These are phyloP conservation scores for Cherax quadricarinatus DNA, from an alignment of 1,140 invertebrate species.

Conservation along the genomic window DNA sequence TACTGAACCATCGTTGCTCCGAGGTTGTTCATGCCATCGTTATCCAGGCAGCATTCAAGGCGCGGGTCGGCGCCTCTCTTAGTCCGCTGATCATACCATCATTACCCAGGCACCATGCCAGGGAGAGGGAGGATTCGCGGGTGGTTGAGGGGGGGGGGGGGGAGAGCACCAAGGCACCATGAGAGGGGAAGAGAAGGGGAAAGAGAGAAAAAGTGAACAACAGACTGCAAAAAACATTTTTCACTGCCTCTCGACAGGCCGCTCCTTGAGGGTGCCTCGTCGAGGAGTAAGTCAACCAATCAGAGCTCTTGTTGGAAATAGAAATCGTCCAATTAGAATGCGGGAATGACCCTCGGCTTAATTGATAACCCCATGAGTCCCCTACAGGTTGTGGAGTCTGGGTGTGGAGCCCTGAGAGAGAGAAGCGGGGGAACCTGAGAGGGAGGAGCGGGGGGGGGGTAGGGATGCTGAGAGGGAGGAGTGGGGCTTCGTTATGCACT, in stretches of 20 bases:
- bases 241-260: background rate
- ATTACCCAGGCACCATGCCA: too few relatives aligned
- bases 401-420: constrained; percentile 20
- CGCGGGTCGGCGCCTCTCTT: too few relatives aligned
- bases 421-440: background rate
- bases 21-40: too few relatives aligned
- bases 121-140: too few relatives aligned
- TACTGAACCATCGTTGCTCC: too few relatives aligned
- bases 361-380: constrained; percentile 55
- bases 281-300: constrained; percentile 36
- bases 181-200: too few relatives aligned
- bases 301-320: constrained; percentile 34
- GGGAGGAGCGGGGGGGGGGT: too few relatives aligned
- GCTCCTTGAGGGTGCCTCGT: background rate
- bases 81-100: too few relatives aligned
- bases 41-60: too few relatives aligned
- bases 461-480: too few relatives aligned
- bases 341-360: constrained; percentile 54
- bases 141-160: too few relatives aligned
- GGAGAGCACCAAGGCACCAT: too few relatives aligned
- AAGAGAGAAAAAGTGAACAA: background rate
- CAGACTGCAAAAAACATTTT: background rate
- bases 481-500: constrained; percentile 59
- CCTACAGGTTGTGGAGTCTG: constrained; percentile 4
- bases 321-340: constrained; percentile 49